These are phyloP conservation scores for Pteronotus mesoamericanus DNA, from an alignment of 2,797 vertebrate genomes.

Conservation along the genomic window DNA sequence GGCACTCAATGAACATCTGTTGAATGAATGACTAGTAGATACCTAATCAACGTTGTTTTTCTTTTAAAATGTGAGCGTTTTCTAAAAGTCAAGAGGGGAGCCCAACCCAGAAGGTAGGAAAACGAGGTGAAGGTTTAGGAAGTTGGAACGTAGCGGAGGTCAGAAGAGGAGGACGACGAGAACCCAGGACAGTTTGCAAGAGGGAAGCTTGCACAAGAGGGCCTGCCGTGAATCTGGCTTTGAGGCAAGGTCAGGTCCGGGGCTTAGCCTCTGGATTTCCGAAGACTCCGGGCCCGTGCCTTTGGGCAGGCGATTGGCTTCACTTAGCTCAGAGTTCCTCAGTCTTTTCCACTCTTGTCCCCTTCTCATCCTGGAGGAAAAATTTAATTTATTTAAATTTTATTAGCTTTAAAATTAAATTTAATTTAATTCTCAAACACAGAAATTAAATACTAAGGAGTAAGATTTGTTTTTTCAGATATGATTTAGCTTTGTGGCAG, in stretches of 20 bases:
- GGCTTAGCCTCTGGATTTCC: neutral
- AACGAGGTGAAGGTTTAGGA: neutral
- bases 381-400: neutral
- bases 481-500: neutral
- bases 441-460: neutral
- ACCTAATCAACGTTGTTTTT: neutral
- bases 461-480: neutral
- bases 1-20: neutral
- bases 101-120: neutral
- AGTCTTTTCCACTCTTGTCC: neutral
- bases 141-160: neutral
- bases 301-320: neutral
- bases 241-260: neutral
- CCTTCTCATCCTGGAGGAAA: neutral
- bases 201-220: neutral
- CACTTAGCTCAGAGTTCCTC: neutral
- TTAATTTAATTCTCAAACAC: neutral
- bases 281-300: neutral
- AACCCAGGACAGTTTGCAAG: neutral
- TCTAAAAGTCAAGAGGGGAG: neutral
- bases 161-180: neutral
- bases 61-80: neutral
- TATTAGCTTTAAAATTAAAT: neutral
- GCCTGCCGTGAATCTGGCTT: neutral
- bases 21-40: neutral